These are phyloP conservation scores for Lamproptera curius DNA, from an alignment of 2,888 invertebrate genomes.

Conservation along the genomic window DNA sequence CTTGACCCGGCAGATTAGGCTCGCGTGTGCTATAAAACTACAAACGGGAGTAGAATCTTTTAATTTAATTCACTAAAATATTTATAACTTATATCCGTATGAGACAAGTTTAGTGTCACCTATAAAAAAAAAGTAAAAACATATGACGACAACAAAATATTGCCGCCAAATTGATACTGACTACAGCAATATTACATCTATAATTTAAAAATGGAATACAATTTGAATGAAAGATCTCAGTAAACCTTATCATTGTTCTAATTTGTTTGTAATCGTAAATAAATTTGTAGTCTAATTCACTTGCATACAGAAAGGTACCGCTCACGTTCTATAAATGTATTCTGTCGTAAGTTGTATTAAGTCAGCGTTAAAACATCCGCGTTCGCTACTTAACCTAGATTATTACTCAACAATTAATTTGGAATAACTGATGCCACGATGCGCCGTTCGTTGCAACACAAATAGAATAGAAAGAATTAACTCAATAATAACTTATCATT, in stretches of 20 bases:
- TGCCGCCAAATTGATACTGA: no score
- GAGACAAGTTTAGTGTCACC: no score
- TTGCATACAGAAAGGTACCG: neutral
- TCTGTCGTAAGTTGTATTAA: conserved; percentile 9
- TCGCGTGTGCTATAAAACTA: conserved; percentile 33
- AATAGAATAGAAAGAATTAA: no score
- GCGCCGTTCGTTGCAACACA: no score
- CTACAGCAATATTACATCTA: neutral
- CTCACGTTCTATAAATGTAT: neutral
- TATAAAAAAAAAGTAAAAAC: no score
- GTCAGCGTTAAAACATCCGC: conserved; percentile 18
- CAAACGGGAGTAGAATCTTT: no score
- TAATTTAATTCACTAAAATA: no score
- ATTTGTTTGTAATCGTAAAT: neutral
- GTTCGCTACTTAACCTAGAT: conserved; percentile 14
- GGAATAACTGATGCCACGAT: neutral
- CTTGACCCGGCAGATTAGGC: conserved; percentile 70
- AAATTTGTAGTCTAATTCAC: neutral
- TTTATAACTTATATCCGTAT: no score
- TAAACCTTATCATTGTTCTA: neutral
- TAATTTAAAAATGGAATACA: neutral
- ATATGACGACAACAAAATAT: no score
- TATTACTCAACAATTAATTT: conserved; percentile 7
- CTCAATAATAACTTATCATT: no score
- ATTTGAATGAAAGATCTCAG: neutral